Conservation (phyloP, 2,797 vertebrate species). For the Fistularia tabacaria region DNA sequence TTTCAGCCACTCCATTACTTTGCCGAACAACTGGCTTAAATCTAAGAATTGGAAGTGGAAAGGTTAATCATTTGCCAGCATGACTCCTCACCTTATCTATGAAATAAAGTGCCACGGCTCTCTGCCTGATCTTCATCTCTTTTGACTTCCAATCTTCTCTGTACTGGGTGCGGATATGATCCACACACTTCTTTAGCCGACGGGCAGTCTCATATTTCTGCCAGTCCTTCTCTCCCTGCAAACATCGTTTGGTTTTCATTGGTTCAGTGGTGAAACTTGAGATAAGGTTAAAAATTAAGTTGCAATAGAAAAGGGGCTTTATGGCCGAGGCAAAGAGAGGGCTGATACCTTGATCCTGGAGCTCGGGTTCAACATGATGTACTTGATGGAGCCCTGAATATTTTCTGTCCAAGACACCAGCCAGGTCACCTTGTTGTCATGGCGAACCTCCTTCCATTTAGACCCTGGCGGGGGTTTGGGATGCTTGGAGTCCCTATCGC, state of each 20-base stretch:
- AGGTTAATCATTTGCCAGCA: no score
- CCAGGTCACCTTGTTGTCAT: slow-evolving; percentile 98
- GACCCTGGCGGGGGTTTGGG: slow-evolving; percentile 87
- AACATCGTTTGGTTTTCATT: neutral
- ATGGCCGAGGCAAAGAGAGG: no score
- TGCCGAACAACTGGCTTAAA: no score
- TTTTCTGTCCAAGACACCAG: slow-evolving; percentile 97
- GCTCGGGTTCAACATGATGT: slow-evolving; percentile 97
- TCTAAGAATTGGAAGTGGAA: no score
- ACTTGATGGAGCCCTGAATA: slow-evolving; percentile 97
- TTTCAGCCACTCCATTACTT: no score
- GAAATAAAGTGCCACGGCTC: slow-evolving; percentile 95
- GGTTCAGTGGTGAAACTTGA: no score
- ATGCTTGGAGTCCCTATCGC: slow-evolving; percentile 85
- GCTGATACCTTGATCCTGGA: slow-evolving; percentile 91
- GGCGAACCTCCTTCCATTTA: slow-evolving; percentile 94
- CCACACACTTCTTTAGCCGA: slow-evolving; percentile 90
- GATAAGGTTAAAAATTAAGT: no score
- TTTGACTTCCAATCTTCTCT: slow-evolving; percentile 98
- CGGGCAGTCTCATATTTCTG: slow-evolving; percentile 97
- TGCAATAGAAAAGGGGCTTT: no score
- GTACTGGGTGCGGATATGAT: slow-evolving; percentile 89
- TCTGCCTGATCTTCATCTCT: slow-evolving; percentile 94
- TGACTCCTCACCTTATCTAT: slow-evolving; percentile 87
- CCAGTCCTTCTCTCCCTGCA: slow-evolving; percentile 97